Evolutionary conservation across 1,140 invertebrate species (phyloP).

Genomic region (Cydia splendana): DNA sequence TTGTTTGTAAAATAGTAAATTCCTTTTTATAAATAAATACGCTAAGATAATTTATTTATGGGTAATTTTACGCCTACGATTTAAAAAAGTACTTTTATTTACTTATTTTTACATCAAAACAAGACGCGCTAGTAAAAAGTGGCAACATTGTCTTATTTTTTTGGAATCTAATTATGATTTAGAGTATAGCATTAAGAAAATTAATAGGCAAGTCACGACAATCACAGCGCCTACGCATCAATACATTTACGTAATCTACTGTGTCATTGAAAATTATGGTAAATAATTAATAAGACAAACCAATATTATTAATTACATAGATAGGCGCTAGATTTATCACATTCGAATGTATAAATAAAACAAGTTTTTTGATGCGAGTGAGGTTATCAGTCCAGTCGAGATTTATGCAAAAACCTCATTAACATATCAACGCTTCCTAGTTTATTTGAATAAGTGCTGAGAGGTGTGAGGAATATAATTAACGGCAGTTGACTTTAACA

Average conservation of each 20-base stretch:
- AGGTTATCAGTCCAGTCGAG: constrained; percentile 33
- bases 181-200: not conserved
- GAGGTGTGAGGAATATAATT: constrained; percentile 28
- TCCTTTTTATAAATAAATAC: no score
- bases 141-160: no score
- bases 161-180: no score
- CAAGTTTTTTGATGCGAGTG: constrained; percentile 14
- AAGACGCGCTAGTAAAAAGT: no score
- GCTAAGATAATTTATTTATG: no score
- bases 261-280: constrained; percentile 20
- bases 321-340: constrained; percentile 26
- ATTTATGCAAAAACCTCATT: constrained; percentile 36
- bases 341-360: constrained; percentile 25
- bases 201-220: not conserved
- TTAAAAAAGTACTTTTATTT: no score
- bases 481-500: constrained; percentile 26
- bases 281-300: constrained; percentile 24
- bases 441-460: constrained; percentile 30
- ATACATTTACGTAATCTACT: constrained; percentile 18
- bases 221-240: not conserved
- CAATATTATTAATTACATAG: constrained; percentile 24
- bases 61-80: no score
- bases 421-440: constrained; percentile 33
- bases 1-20: no score
- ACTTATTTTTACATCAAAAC: no score